Evolutionary conservation across 2,113 vertebrate genomes (phyloP), one percentile per base, ranked within the genome.

Genomic region (Acanthochromis polyacanthus): DNA sequence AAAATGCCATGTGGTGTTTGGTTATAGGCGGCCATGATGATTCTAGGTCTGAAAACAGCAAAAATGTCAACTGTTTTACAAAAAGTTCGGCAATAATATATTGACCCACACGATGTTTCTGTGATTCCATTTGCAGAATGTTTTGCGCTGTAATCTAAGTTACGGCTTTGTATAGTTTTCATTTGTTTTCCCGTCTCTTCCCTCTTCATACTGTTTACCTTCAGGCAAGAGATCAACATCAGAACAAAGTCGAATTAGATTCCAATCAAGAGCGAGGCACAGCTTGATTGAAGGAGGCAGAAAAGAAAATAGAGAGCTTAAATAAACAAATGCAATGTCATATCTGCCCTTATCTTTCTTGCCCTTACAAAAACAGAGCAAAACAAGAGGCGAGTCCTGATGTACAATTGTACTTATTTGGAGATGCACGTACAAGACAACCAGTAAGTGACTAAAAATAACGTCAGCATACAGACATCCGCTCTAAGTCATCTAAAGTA

Each of bases 211-310:
- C 53, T 30, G 30, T 53, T 58, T 12, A 48, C 46, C 56, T 70
- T 32, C 15, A 45, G 28, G 19, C 23, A 30, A 20, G 4, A 73
- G 53, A 60, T 76, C 46, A 75, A 71, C 67, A 71, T 20, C n/a
- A 60, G 10, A 65, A 12, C 50, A 23, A 52, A 59, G 36, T 22
- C 46, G 57, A 69, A 46, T 76, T 52, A 12, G 22, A 79, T 66
- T 66, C n/a, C 28, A 64, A 69, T 76, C 62, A 62, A 79, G 38
- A 28, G 53, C 32, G 64, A 74, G 67, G 50, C 55, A n/a, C n/a
- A 53, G 62, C 56, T 62, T 17, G n/a, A 64, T 20, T 61, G 20
- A 71, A 81, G 19, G 56, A 62, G 32, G 12, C 36, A 32, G 20
- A 71, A 65, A 73, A 64, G 22, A n/a, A 76, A 71, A 43, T 15